Evolutionary conservation across 1,140 invertebrate genomes (phyloP).

Genomic region (Macrosteles quadrilineatus): DNA sequence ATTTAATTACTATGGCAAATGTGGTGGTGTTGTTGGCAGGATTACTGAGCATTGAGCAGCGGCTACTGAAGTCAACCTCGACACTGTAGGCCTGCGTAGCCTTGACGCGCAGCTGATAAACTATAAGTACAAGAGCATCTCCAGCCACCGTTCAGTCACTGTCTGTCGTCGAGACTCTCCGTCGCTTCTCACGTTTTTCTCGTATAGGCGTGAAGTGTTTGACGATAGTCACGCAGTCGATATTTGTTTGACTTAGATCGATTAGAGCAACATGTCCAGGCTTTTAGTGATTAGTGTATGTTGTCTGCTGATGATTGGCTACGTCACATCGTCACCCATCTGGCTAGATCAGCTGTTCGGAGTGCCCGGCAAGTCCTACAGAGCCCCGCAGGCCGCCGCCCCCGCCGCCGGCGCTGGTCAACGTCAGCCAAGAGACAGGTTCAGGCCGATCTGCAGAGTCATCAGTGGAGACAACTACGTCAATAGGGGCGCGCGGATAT

Average conservation of each 20-base stretch:
- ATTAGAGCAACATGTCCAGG: not conserved
- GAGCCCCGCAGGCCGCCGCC: not conserved
- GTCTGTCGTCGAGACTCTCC: not conserved
- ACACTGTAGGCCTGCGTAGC: too few species aligned
- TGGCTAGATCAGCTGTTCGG: slow-evolving; percentile 32
- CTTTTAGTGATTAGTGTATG: not conserved
- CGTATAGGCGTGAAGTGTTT: slow-evolving; percentile 1
- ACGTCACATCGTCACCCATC: slow-evolving; percentile 33
- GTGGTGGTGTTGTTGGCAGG: too few species aligned
- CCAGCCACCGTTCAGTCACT: not conserved
- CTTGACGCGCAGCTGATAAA: not conserved
- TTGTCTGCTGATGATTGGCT: not conserved
- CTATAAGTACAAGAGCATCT: slow-evolving; percentile 17
- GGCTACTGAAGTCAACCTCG: too few species aligned
- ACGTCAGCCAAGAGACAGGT: slow-evolving; percentile 40
- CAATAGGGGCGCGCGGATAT: slow-evolving; percentile 45
- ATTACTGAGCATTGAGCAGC: too few species aligned
- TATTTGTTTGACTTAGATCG: not conserved
- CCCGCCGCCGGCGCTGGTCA: not conserved
- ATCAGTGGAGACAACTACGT: slow-evolving; percentile 48
- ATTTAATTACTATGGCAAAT: too few species aligned
- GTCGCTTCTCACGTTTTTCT: not conserved
- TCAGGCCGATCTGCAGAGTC: slow-evolving; percentile 44
- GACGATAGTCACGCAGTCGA: not conserved
- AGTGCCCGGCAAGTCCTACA: not conserved